These are phyloP conservation scores for Myiozetetes cayanensis DNA, from an alignment of 2,113 vertebrate species.

Conservation along the genomic window DNA sequence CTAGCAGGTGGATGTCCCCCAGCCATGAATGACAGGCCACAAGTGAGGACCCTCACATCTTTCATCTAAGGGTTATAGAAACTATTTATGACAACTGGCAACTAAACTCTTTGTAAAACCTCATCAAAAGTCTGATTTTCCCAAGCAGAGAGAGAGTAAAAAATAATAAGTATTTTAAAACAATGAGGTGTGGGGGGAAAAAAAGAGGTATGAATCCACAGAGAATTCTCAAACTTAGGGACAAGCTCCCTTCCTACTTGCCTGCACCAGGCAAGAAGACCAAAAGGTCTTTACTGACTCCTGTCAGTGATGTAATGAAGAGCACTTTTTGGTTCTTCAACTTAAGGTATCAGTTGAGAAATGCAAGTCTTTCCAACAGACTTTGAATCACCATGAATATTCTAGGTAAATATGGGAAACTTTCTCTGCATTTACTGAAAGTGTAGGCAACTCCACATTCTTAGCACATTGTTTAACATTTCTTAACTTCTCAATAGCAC, in stretches of 20 bases:
- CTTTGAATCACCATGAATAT: neutral
- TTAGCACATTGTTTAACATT: neutral
- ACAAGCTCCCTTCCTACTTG: neutral
- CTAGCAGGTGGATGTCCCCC: neutral
- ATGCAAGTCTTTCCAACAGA: neutral
- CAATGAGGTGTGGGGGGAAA: accelerated
- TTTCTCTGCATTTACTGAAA: neutral
- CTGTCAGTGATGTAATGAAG: neutral
- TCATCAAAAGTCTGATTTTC: neutral
- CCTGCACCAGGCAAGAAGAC: neutral
- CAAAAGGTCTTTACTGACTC: neutral
- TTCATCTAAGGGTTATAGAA: neutral
- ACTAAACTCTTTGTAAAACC: neutral
- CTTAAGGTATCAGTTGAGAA: neutral
- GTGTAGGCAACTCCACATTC: neutral
- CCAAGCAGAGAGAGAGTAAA: neutral
- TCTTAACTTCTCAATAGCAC: neutral
- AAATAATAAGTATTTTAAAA: neutral
- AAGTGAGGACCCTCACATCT: neutral
- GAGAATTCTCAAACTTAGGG: neutral
- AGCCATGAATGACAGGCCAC: neutral
- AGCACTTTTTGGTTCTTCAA: neutral
- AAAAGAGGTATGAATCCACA: neutral
- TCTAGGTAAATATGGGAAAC: neutral
- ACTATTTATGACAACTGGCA: neutral